Base-by-base conservation (phyloP, 2,113 vertebrate species). In the Eudorcas thomsonii region DNA sequence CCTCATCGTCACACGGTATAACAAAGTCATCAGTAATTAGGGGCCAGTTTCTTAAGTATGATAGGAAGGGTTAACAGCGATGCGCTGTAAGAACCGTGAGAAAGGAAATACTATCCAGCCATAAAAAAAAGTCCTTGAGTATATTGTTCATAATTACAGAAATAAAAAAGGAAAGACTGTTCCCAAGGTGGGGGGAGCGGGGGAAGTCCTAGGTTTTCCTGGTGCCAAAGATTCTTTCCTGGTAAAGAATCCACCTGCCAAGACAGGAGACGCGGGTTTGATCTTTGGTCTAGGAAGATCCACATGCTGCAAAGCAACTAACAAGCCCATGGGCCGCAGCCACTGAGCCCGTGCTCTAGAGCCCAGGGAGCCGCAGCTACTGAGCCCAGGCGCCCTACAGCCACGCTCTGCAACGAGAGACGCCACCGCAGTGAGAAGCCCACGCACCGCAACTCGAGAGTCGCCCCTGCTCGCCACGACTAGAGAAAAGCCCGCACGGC, bases 391-490 rank as follows among this genome's bases (percentile, higher is more conserved):
- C 0, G 10, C 19, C 67, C 67, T 23, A 21, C 19, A 12, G 10
- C n/a, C 36, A 25, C 1, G 2, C 11, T 14, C 21, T 77, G 71
- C 36, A 7, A 43, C 2, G 3, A 77, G 71, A 77, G 71, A 43
- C 7, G 71, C 71, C 23, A 0, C 21, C 6, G 2, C 23, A 4
- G 3, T 43, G 21, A 77, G 71, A 1, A 3, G n/a, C 71, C 23
- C 36, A 26, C 5, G 5, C 71, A 3, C 23, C 0, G 23, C 23
- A 7, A 25, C 11, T 3, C 2, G 21, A 36, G 64, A 77, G 36
- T 3, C 0, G 36, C 5, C 21, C 71, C n/a, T 0, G 36, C 71
- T 74, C 6, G 1, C 71, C 71, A 14, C 5, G 12, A 7, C 21
- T 3, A 26, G 36, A 43, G 71, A 26, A 43, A 77, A 36, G 71